Percentiles rank a stretch among this genome's conserved stretches.
Conservation (phyloP, 2,888 invertebrate genomes). For the Acholoe squamosa region DNA sequence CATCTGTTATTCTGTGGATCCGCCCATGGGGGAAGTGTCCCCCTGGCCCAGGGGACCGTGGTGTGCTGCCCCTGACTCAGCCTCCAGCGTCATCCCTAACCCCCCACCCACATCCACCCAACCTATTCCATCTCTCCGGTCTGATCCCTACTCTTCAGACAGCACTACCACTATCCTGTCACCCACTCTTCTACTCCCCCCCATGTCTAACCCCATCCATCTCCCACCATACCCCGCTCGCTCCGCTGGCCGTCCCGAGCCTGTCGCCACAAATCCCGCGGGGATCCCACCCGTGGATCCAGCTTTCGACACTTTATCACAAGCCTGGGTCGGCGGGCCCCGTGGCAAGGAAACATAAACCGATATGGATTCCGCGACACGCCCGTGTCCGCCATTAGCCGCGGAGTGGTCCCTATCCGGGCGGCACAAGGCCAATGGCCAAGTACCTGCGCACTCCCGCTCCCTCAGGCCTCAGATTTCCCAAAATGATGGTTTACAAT, state of each 20-base stretch:
- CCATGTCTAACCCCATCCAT: neutral
- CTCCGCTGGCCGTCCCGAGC: neutral
- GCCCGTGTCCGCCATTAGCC: neutral
- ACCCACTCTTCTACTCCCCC: neutral
- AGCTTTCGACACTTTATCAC: slow-evolving; percentile 50
- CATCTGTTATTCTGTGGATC: neutral
- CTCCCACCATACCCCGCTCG: neutral
- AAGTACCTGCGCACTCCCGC: neutral
- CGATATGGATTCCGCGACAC: slow-evolving; percentile 31
- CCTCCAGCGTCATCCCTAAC: neutral
- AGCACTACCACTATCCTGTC: neutral
- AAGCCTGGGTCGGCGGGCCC: neutral
- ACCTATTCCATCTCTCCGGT: neutral
- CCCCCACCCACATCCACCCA: neutral
- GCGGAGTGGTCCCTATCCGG: neutral
- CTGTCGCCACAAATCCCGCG: slow-evolving; percentile 17
- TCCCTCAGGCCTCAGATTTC: slow-evolving; percentile 11
- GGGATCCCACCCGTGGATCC: neutral
- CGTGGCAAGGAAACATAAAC: slow-evolving; percentile 9
- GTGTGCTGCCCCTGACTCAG: neutral
- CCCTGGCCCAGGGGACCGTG: neutral
- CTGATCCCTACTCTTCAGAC: neutral
- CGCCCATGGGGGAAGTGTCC: neutral
- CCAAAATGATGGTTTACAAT: slow-evolving; percentile 16
- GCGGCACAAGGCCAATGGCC: neutral